phyloP scores from a whole-genome alignment of 1,140 invertebrate species.

The Lamellibrachia luymesi region DNA sequence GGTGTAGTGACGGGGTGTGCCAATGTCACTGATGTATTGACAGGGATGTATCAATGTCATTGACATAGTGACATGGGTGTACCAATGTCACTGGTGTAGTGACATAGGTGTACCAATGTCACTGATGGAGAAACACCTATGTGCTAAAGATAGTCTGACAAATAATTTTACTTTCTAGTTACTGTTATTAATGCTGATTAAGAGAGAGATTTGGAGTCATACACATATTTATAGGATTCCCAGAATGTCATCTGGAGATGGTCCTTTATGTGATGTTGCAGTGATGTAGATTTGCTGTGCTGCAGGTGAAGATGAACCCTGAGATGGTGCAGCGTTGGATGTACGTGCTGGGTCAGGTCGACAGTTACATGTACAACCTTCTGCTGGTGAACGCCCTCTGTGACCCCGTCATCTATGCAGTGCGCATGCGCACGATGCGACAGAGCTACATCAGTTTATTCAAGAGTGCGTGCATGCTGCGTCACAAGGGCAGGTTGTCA shows the following conservation, averaged over 20 bases:
- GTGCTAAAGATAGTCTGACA: no score
- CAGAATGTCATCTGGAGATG: neutral
- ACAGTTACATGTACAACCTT: conserved; percentile 51
- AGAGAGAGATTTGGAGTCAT: neutral
- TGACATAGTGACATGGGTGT: no score
- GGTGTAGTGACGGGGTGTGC: no score
- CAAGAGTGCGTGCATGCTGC: neutral
- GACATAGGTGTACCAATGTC: no score
- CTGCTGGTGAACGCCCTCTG: conserved; percentile 67
- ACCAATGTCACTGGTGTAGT: no score
- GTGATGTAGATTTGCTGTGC: neutral
- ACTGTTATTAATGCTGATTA: no score
- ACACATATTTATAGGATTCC: neutral
- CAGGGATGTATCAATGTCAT: no score
- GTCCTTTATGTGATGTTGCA: neutral
- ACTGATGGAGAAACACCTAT: no score
- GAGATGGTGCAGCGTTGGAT: neutral
- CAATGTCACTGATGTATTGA: no score
- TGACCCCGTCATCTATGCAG: conserved; percentile 72
- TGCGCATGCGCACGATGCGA: conserved; percentile 64
- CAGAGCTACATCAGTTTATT: conserved; percentile 31
- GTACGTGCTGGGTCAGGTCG: conserved; percentile 26
- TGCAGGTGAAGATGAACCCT: neutral
- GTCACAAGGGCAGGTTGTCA: neutral
- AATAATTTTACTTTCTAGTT: no score